Evolutionary conservation across 2,113 vertebrate species (phyloP).

Genomic region (Chloebia gouldiae): DNA sequence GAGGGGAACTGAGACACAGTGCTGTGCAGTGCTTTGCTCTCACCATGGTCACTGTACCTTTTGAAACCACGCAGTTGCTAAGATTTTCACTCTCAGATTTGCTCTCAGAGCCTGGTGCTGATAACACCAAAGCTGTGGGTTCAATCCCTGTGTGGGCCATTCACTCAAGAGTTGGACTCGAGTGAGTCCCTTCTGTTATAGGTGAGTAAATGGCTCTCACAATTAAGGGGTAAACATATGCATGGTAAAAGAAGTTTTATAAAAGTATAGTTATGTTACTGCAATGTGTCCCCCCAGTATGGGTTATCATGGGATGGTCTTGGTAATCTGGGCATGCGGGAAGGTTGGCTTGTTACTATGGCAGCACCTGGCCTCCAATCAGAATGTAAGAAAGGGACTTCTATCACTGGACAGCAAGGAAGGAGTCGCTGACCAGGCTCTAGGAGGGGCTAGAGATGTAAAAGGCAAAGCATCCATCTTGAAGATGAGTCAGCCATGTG

Average conservation of each 20-base stretch:
- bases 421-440: not conserved
- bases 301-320: not conserved
- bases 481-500: not conserved
- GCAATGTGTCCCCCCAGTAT: not conserved
- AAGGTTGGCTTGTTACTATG: not conserved
- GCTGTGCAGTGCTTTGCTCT: not conserved
- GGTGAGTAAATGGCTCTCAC: not conserved
- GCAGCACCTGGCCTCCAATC: not conserved
- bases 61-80: not conserved
- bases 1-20: not conserved
- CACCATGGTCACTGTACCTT: not conserved
- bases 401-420: not conserved
- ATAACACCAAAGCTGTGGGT: not conserved
- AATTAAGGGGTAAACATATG: not conserved
- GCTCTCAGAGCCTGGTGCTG: not conserved
- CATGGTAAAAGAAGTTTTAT: not conserved
- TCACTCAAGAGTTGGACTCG: rapidly evolving
- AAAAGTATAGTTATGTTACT: not conserved
- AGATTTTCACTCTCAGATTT: not conserved
- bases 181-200: not conserved
- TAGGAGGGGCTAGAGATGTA: not conserved
- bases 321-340: not conserved
- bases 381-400: not conserved
- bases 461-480: not conserved
- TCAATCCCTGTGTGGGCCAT: rapidly evolving